Conservation (phyloP, 2,113 vertebrate species). For the Tor tambroides region DNA sequence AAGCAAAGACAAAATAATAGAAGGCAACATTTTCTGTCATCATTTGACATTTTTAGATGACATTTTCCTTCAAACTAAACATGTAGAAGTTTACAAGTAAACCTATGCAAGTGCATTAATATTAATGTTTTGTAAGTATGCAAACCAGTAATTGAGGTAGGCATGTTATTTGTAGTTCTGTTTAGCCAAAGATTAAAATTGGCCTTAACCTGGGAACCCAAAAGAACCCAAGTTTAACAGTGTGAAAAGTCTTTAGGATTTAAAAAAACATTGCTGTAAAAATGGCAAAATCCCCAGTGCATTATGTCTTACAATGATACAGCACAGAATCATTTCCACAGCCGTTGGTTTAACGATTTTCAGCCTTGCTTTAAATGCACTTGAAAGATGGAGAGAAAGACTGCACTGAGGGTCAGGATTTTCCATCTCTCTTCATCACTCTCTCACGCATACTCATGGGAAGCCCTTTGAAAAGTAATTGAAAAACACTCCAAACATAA, state of each 20-base stretch:
- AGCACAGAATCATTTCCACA: constrained; percentile 22
- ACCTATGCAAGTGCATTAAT: not conserved
- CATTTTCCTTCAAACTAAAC: not conserved
- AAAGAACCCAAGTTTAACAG: not conserved
- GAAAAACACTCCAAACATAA: constrained; percentile 41
- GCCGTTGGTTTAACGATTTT: not conserved
- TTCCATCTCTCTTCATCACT: constrained; percentile 31
- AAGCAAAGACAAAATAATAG: not conserved
- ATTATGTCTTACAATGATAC: constrained; percentile 5
- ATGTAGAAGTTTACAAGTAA: not conserved
- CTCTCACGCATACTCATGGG: constrained; percentile 37
- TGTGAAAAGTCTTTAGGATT: not conserved
- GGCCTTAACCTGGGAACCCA: not conserved
- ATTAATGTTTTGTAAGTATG: not conserved
- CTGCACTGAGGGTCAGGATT: constrained; percentile 6
- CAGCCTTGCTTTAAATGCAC: constrained; percentile 6
- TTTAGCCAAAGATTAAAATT: not conserved
- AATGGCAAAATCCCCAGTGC: not conserved
- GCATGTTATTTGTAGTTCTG: not conserved
- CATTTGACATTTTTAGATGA: not conserved
- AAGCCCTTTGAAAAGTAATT: constrained; percentile 31
- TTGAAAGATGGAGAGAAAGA: constrained; percentile 31
- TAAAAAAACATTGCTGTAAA: too few species aligned
- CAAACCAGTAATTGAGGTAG: not conserved
- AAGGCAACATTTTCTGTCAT: not conserved